Base-by-base conservation (phyloP, 2,797 vertebrate genomes). In the Sebastes taczanowskii region DNA sequence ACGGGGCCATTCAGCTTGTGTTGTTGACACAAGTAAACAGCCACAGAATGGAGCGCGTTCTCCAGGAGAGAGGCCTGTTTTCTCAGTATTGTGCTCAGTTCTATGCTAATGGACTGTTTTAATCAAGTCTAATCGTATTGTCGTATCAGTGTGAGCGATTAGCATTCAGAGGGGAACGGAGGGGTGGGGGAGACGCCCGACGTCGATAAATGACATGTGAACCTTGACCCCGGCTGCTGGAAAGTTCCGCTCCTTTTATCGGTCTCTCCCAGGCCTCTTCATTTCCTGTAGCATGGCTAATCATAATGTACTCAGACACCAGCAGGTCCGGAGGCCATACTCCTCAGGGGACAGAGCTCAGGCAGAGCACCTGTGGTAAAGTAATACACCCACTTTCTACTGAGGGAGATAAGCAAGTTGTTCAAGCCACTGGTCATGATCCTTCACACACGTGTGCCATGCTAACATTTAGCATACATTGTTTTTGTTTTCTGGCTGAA, bases 51-150 rank as follows among this genome's bases (percentile, higher is more conserved):
- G 38, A 87, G 60, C 18, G 2, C 4, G 29, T 68, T 71, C 30
- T 60, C 6, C 9, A 64, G 61, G 49, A 63, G 46, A 66, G 71
- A n/a, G 16, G 67, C 8, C 53, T 52, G 70, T 64, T 82, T 66
- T 46, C 46, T 74, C 68, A 16, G 76, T 20, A 70, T 78, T 78
- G 74, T 86, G 74, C 81, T 78, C 27, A 22, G 72, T 63, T 77
- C 79, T 86, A 91, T 89, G 90, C 92, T 92, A 92, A 93, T 92
- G 76, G 66, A 56, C 72, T 85, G 77, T 83, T 92, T 87, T 88
- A 92, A 92, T 92, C 79, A 70, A 89, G 89, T 87, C 84, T 63
- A 84, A 89, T 88, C 53, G 16, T 74, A 88, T 87, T 88, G 87
- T 86, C 34, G 42, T 78, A 61, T 70, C 55, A 49, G 73, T 2